Evolutionary conservation across 2,888 invertebrate species (phyloP), one percentile per base, ranked within the genome.

Genomic region (Xestia xanthographa): DNA sequence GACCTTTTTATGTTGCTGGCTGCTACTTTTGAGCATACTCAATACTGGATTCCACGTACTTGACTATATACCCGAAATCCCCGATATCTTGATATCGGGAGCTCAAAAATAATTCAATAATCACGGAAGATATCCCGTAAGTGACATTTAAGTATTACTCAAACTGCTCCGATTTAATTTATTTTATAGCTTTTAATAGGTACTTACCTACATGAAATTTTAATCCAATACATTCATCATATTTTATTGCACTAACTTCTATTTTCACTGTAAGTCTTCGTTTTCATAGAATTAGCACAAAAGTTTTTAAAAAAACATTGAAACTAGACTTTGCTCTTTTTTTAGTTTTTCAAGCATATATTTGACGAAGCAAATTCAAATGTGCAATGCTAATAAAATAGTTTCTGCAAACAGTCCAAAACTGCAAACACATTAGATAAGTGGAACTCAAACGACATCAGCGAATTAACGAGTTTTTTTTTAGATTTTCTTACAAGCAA

Each of bases 361-460:
- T 65, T 58, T 65, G 26, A 75, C n/a, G 34, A 65, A 68, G 6
- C 9, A 65, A 65, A 69, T 14, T 58, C 17, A 38, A 53, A 75
- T 66, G 48, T 69, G 68, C 76, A 65, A 67, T 38, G 41, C 20
- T 65, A 68, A 74, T 66, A 45, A 41, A 62, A 66, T 29, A n/a
- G n/a, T 45, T 26, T 60, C 8, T 79, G 73, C 14, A 65, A 73
- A 56, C 20, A 80, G 29, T 41, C 0, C 34, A 5, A 80, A 34
- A 62, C 45, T 66, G 45, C 75, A 75, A 75, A 79, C 62, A 79
- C 56, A 48, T 41, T 73, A 50, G 22, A 73, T 58, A 80, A 78
- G 65, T 73, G 34, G 14, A 73, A 58, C 34, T 65, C 63, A 80
- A 80, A 80, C 56, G 26, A 80, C 41, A 65, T 73, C 56, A 50